These are phyloP conservation scores for Tenebrio molitor DNA, from an alignment of 1,140 invertebrate species.

Conservation along the genomic window DNA sequence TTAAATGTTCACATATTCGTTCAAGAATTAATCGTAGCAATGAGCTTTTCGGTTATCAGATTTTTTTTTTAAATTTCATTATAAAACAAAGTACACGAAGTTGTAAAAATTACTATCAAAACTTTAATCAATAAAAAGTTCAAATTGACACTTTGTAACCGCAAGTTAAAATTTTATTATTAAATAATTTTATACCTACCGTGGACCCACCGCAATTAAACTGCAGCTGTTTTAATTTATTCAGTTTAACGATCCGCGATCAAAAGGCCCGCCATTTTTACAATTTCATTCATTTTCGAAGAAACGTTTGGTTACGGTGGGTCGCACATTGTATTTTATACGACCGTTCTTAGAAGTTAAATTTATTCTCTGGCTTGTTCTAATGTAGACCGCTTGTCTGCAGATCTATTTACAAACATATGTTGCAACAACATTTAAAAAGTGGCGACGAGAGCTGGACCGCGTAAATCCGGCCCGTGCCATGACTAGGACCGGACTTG, in stretches of 20 bases:
- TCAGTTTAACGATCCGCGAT: constrained; percentile 46
- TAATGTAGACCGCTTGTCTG: constrained; percentile 39
- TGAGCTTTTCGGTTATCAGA: no score
- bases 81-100: no score
- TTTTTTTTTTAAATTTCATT: no score
- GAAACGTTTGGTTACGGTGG: constrained; percentile 35
- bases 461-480: constrained; percentile 2
- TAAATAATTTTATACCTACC: constrained; percentile 10
- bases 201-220: constrained; percentile 34
- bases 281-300: constrained; percentile 43
- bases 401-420: constrained; percentile 39
- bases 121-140: no score
- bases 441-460: constrained; percentile 9
- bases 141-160: no score
- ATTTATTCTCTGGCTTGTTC: constrained; percentile 33
- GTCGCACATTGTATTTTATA: constrained; percentile 43
- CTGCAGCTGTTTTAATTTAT: constrained; percentile 46
- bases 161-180: constrained; percentile 30
- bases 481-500: background rate
- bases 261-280: constrained; percentile 45
- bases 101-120: no score
- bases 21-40: no score
- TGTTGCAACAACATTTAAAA: constrained; percentile 13
- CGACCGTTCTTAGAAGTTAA: constrained; percentile 40
- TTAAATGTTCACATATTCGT: no score